A percentile compares a stretch with the other conserved stretches of the same genome.
Conservation (phyloP, 2,888 invertebrate genomes). For the Hemicrepidius hirtus region DNA sequence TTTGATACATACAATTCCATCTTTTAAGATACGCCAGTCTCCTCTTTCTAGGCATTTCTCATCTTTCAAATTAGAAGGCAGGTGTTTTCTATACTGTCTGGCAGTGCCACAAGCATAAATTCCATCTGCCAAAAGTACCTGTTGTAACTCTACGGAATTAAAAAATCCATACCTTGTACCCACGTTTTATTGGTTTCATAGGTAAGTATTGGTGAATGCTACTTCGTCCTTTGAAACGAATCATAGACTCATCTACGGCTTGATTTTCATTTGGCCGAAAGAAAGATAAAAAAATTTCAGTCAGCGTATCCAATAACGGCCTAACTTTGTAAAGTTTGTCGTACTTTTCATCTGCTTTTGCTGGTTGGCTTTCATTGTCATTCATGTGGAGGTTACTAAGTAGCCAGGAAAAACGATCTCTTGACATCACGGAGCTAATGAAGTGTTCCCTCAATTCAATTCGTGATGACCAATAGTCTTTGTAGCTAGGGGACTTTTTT, state of each 20-base stretch:
- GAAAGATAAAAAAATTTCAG: slow-evolving; percentile 45
- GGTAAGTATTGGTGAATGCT: slow-evolving; percentile 52
- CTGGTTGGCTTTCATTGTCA: slow-evolving; percentile 53
- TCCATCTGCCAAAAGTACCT: slow-evolving; percentile 34
- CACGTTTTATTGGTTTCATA: slow-evolving; percentile 21
- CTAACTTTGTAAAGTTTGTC: slow-evolving; percentile 58
- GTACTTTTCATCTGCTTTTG: slow-evolving; percentile 49
- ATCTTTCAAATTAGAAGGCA: slow-evolving; percentile 57
- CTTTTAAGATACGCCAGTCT: slow-evolving; percentile 37
- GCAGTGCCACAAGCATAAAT: no score
- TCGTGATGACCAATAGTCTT: slow-evolving; percentile 53
- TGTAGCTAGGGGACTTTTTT: slow-evolving; percentile 52
- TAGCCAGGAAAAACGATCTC: slow-evolving; percentile 56
- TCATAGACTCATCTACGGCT: slow-evolving; percentile 56
- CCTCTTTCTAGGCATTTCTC: slow-evolving; percentile 54
- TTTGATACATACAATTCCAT: no score
- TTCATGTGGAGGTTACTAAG: slow-evolving; percentile 56
- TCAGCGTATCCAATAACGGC: slow-evolving; percentile 50
- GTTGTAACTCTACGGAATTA: neutral
- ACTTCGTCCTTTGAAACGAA: slow-evolving; percentile 55
- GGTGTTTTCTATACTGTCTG: no score
- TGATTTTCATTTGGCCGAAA: slow-evolving; percentile 45
- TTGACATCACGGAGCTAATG: slow-evolving; percentile 49
- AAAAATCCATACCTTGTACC: slow-evolving; percentile 17
- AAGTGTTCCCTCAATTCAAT: slow-evolving; percentile 50